Evolutionary conservation across 2,797 vertebrate genomes (phyloP).

Genomic region (Acrossocheilus wenchowensis): DNA sequence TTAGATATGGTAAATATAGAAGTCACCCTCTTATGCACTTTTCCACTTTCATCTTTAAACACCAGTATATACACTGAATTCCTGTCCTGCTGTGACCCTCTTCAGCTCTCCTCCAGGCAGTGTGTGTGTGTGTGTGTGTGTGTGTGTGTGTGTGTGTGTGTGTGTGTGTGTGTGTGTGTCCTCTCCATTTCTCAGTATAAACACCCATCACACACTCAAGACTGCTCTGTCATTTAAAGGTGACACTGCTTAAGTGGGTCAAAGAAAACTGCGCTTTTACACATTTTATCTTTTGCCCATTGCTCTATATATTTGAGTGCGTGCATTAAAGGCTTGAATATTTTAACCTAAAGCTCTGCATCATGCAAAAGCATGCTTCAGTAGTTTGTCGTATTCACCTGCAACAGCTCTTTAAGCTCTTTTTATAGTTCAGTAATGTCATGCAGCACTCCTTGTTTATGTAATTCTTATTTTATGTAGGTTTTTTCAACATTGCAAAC

Average conservation of each 20-base stretch:
- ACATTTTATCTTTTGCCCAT: conserved; percentile 20
- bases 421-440: background rate
- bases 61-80: background rate
- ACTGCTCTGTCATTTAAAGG: conserved; percentile 48
- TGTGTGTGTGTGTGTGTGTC: background rate
- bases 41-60: conserved; percentile 29
- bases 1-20: background rate
- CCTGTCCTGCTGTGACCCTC: conserved; percentile 28
- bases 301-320: background rate
- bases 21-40: conserved; percentile 11
- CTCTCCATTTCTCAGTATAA: conserved; percentile 46
- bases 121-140: conserved; percentile 18
- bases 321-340: background rate
- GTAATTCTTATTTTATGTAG: too few relatives aligned
- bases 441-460: background rate
- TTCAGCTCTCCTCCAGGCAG: background rate
- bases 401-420: background rate
- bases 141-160: background rate
- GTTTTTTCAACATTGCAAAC: background rate
- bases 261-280: conserved; percentile 36
- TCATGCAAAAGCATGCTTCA: background rate
- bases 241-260: conserved; percentile 51
- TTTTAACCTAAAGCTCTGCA: conserved; percentile 9
- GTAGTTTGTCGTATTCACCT: background rate
- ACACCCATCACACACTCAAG: conserved; percentile 60